A percentile compares a stretch with the other conserved stretches of the same genome.
Conservation (phyloP, 2,888 invertebrate genomes). For the Pseudolycoriella hygida region DNA sequence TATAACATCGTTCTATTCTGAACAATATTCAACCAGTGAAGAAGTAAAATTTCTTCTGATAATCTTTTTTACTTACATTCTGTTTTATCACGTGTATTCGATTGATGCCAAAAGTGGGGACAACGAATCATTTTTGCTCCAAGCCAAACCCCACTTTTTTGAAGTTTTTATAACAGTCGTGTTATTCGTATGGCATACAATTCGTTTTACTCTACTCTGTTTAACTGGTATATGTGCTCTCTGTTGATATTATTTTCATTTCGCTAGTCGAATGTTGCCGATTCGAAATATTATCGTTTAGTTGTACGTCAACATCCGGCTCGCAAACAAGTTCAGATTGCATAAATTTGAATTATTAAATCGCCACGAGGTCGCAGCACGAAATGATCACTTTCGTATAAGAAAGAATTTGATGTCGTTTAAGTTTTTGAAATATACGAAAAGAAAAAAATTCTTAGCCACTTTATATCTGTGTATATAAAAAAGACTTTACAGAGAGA, state of each 20-base stretch:
- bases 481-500: background rate
- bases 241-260: background rate
- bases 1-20: too few species aligned
- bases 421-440: background rate
- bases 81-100: too few species aligned
- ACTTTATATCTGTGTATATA: too few species aligned
- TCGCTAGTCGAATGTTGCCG: background rate
- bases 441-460: background rate
- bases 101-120: too few species aligned
- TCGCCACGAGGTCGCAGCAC: conserved; percentile 28
- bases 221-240: background rate
- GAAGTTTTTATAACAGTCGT: too few species aligned
- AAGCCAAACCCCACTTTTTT: too few species aligned
- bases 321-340: conserved; percentile 22
- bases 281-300: conserved; percentile 13
- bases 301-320: conserved; percentile 30
- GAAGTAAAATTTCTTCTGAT: too few species aligned
- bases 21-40: too few species aligned
- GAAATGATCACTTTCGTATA: conserved; percentile 6
- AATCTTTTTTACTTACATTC: too few species aligned
- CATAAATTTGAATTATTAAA: conserved; percentile 12
- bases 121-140: too few species aligned
- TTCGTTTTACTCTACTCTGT: background rate
- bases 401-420: too few species aligned
- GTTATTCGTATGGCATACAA: too few species aligned